Percentiles rank a stretch among this genome's conserved stretches.
phyloP scores from a whole-genome alignment of 2,888 invertebrate species.

The Scaptomyza caliginosa region DNA sequence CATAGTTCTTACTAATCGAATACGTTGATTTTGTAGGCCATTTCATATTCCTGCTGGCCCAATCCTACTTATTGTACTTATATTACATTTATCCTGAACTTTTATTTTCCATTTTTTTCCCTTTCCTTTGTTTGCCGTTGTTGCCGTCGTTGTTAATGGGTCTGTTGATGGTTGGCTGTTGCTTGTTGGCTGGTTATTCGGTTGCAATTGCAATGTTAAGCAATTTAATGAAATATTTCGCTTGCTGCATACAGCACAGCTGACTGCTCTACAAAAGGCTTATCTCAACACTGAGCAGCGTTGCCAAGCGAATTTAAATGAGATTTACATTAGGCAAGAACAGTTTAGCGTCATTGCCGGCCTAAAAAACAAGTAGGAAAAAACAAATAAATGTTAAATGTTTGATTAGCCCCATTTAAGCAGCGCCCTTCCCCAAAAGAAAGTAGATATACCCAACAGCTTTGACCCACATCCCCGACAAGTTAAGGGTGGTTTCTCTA shows the following conservation, averaged over 20 bases:
- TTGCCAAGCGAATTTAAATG: conserved; percentile 38
- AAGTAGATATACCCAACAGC: not conserved
- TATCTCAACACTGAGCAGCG: conserved; percentile 9
- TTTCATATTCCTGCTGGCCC: conserved; percentile 2
- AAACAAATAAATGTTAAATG: conserved; percentile 69
- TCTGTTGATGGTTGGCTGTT: conserved; percentile 39
- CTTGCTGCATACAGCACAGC: conserved; percentile 25
- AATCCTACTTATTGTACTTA: conserved; percentile 1
- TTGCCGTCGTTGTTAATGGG: conserved; percentile 47
- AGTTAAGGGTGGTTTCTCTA: conserved; percentile 54
- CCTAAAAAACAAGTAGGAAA: conserved; percentile 27
- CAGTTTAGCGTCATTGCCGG: conserved; percentile 43
- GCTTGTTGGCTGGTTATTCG: conserved; percentile 29
- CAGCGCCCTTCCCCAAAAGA: conserved; percentile 27
- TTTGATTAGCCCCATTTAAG: conserved; percentile 79
- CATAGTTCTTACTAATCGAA: too few relatives aligned
- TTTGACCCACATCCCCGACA: conserved; percentile 64
- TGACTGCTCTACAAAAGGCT: not conserved
- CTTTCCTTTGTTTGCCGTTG: conserved; percentile 4
- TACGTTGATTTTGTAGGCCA: too few relatives aligned
- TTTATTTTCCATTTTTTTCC: not conserved
- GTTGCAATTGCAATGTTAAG: conserved; percentile 46
- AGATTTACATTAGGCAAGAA: conserved; percentile 49
- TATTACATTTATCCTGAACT: not conserved
- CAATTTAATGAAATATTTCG: conserved; percentile 55